phyloP scores from a whole-genome alignment of 1,140 invertebrate genomes.

The Solen grandis region DNA sequence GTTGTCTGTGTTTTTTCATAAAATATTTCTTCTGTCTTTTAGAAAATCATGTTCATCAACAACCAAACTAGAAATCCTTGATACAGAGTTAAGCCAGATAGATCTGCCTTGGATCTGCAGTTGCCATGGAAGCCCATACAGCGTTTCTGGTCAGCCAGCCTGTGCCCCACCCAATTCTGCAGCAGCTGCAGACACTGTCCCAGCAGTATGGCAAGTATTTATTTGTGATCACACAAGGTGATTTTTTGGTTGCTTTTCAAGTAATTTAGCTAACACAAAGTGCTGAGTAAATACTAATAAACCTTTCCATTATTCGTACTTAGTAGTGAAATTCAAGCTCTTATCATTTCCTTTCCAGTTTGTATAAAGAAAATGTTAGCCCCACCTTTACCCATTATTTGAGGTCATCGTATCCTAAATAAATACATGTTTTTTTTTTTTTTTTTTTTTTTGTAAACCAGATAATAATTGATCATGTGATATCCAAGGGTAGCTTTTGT shows the following conservation, averaged over 20 bases:
- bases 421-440: too few species aligned
- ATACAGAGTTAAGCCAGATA: too few species aligned
- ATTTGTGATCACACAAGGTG: conserved; percentile 8
- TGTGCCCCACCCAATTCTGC: conserved; percentile 61
- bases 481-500: too few species aligned
- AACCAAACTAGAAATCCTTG: too few species aligned
- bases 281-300: background rate
- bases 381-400: background rate
- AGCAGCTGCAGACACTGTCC: conserved; percentile 60
- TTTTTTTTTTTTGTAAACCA: too few species aligned
- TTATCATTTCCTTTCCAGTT: background rate
- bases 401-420: too few species aligned
- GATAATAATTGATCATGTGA: too few species aligned
- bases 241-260: background rate
- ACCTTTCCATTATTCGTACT: background rate
- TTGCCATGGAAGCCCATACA: conserved; percentile 25
- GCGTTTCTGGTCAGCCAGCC: conserved; percentile 41
- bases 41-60: too few species aligned
- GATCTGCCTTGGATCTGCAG: too few species aligned
- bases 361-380: background rate
- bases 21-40: too few species aligned
- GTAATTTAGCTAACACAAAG: background rate
- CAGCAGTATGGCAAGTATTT: conserved; percentile 47
- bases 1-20: too few species aligned
- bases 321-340: background rate